A percentile compares a stretch with the other conserved stretches of the same genome.
These are phyloP conservation scores for Moxostoma hubbsi DNA, from an alignment of 2,797 vertebrate species.

Conservation along the genomic window DNA sequence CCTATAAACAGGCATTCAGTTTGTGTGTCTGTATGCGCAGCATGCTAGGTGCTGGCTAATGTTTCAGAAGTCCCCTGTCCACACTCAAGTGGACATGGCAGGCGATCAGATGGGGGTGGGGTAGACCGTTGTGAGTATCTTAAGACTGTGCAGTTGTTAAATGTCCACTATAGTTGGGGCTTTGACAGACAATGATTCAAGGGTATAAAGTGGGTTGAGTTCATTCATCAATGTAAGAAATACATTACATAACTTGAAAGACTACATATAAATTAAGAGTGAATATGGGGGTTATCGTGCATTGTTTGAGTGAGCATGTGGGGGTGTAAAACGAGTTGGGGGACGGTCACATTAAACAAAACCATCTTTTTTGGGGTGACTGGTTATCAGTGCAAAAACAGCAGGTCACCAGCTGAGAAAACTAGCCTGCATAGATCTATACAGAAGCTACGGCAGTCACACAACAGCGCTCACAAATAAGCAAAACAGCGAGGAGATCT, in stretches of 20 bases:
- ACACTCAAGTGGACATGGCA: slow-evolving; percentile 10
- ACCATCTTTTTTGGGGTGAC: slow-evolving; percentile 73
- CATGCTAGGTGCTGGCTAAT: slow-evolving; percentile 59
- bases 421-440: slow-evolving; percentile 26
- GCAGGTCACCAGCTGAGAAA: slow-evolving; percentile 71
- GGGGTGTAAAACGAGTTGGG: slow-evolving; percentile 19
- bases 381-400: slow-evolving; percentile 61
- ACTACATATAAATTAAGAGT: neutral
- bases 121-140: slow-evolving; percentile 1
- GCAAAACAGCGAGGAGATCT: neutral
- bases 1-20: slow-evolving; percentile 77
- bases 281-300: slow-evolving; percentile 2
- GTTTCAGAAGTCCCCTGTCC: slow-evolving; percentile 61
- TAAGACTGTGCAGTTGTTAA: slow-evolving; percentile 12
- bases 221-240: slow-evolving; percentile 14
- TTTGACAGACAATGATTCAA: neutral
- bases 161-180: neutral
- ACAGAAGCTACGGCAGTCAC: neutral
- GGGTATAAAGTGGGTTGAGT: neutral
- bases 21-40: slow-evolving; percentile 52
- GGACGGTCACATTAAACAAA: slow-evolving; percentile 58
- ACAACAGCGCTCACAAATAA: neutral
- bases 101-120: slow-evolving; percentile 22
- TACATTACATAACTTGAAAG: neutral
- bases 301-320: neutral